Percentiles rank a stretch among this genome's conserved stretches.
These are phyloP conservation scores for Notocelia uddmanniana DNA, from an alignment of 2,888 invertebrate species.

Conservation along the genomic window DNA sequence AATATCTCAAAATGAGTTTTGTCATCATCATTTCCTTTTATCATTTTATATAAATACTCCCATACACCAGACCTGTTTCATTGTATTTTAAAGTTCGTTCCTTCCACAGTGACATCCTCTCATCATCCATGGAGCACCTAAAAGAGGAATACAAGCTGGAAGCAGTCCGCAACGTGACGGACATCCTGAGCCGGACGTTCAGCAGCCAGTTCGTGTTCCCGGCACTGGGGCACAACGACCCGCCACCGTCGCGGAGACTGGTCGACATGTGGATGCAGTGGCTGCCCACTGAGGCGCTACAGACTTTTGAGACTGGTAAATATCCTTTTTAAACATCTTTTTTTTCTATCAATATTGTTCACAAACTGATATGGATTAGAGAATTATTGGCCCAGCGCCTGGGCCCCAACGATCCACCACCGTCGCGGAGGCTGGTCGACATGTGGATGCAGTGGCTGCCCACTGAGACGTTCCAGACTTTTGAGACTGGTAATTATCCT, in stretches of 20 bases:
- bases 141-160: constrained; percentile 89
- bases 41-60: no score
- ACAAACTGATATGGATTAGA: no score
- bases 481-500: constrained; percentile 88
- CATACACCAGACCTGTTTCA: no score
- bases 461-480: constrained; percentile 92
- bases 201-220: constrained; percentile 96
- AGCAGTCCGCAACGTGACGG: constrained; percentile 93
- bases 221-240: constrained; percentile 95
- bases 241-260: constrained; percentile 87
- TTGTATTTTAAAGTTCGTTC: no score
- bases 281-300: constrained; percentile 93
- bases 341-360: no score
- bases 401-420: constrained; percentile 94
- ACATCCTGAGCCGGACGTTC: constrained; percentile 92
- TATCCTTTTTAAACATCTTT: no score
- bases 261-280: constrained; percentile 94
- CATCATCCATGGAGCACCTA: constrained; percentile 90
- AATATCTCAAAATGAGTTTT: no score
- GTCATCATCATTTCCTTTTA: no score
- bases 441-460: constrained; percentile 95
- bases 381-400: no score
- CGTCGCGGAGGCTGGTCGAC: constrained; percentile 88
- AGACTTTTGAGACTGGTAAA: constrained; percentile 93
- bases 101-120: constrained; percentile 91